A percentile compares a stretch with the other conserved stretches of the same genome.
Evolutionary conservation across 2,797 vertebrate genomes (phyloP).

Genomic region (Monodelphis domestica): DNA sequence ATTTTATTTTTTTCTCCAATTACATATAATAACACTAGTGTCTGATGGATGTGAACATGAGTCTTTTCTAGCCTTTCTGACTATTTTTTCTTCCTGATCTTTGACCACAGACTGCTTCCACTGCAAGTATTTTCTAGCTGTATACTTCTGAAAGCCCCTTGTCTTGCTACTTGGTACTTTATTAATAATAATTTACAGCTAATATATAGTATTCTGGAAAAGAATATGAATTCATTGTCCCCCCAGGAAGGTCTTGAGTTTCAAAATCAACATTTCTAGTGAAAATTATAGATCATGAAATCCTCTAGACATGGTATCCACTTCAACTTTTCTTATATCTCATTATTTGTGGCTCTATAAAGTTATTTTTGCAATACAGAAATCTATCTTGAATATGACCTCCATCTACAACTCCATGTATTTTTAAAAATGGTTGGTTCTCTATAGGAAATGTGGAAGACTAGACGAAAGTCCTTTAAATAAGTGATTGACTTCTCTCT

Average conservation of each 20-base stretch:
- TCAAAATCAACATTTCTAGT: constrained; percentile 68
- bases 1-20: no score
- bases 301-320: constrained; percentile 70
- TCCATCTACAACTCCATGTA: not conserved
- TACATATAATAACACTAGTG: no score
- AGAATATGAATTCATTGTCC: constrained; percentile 64
- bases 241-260: constrained; percentile 56
- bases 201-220: constrained; percentile 72
- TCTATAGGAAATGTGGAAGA: constrained; percentile 5
- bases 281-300: constrained; percentile 77
- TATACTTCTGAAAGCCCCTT: constrained; percentile 19
- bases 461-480: not conserved
- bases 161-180: constrained; percentile 32
- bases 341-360: constrained; percentile 78
- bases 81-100: not conserved
- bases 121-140: not conserved
- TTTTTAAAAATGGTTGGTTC: constrained; percentile 31
- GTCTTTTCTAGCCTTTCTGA: not conserved
- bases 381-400: constrained; percentile 55
- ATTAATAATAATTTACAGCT: constrained; percentile 74
- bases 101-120: not conserved
- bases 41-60: not conserved
- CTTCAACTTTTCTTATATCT: constrained; percentile 74
- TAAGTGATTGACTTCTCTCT: not conserved
- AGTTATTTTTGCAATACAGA: constrained; percentile 56